Base-by-base conservation (phyloP, 1,140 invertebrate species). In the Temnothorax longispinosus region DNA sequence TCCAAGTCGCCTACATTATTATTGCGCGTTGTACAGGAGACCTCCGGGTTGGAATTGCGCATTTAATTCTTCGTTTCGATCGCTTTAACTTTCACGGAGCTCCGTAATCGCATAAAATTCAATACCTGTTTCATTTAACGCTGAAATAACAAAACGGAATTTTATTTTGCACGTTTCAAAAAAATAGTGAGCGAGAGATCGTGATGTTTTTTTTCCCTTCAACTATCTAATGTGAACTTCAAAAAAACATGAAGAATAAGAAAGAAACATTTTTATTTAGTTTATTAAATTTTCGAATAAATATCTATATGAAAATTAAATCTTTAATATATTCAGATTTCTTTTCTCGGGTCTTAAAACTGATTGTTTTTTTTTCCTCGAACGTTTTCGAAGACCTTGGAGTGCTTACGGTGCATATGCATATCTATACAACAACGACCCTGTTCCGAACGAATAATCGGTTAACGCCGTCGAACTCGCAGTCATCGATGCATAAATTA, bases 401-500 rank as follows among this genome's bases (percentile, higher is more conserved):
- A 52, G 13, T 54, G 41, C 18, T 32, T 54, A 41, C n/a, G 15
- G n/a, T 41, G 60, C 44, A 65, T 32, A 62, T 38, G 21, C 11
- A 65, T 32, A 64, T 27, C 27, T 52, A 50, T 60, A 60, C 44
- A 60, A 60, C 44, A 60, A 62, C 52, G 69, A 50, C 44, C 67
- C 65, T 60, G 41, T 41, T 11, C 15, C 41, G 65, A 82, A 18
- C 38, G 78, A 27, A 50, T 64, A 74, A 74, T 58, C 67, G 80
- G 41, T 74, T 67, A 74, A 74, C 67, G 80, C 8, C 47, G 60
- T 74, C 27, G 38, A 84, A 84, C 80, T 60, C 80, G 27, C 27
- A n/a, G 80, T 50, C 69, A 60, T 75, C 32, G 69, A 84, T 84
- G 69, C 80, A 84, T 84, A 84, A 84, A 84, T 84, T 84, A 84